Percentiles rank a stretch among this genome's conserved stretches.
Conservation (phyloP, 2,888 invertebrate genomes). For the Hartigia nigra region DNA sequence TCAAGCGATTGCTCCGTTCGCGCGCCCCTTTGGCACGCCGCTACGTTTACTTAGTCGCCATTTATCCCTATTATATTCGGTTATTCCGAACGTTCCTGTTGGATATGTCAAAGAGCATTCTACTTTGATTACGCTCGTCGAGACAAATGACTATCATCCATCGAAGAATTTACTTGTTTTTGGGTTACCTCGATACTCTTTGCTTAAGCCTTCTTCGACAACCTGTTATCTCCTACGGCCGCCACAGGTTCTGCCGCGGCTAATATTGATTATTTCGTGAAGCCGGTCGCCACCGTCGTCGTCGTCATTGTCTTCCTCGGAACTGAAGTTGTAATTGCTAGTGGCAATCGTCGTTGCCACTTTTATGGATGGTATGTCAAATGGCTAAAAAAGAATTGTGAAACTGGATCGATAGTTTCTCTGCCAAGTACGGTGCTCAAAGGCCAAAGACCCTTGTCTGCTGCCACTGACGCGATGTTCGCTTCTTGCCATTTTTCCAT, state of each 20-base stretch:
- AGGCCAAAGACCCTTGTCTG: not conserved
- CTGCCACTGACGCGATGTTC: not conserved
- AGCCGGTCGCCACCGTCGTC: constrained; percentile 12
- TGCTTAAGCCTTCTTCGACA: constrained; percentile 33
- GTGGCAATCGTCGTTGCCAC: not conserved
- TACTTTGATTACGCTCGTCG: not conserved
- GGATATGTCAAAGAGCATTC: not conserved
- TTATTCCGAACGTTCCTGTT: not conserved
- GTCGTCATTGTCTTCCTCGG: not conserved
- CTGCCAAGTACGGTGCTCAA: not conserved
- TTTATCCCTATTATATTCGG: constrained; percentile 37
- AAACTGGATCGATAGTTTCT: not conserved
- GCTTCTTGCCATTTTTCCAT: not conserved
- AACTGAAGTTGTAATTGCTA: not conserved
- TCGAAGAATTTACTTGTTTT: not conserved
- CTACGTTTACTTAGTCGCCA: constrained; percentile 39
- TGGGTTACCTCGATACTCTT: not conserved
- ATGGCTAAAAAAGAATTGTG: not conserved
- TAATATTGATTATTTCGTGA: constrained; percentile 44
- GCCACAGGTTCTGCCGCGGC: constrained; percentile 25
- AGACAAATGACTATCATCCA: not conserved
- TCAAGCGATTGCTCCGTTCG: not conserved
- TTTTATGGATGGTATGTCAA: not conserved
- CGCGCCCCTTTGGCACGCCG: constrained; percentile 13
- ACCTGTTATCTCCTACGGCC: constrained; percentile 49